These are phyloP conservation scores for Heloderma charlesbogerti DNA, from an alignment of 2,113 vertebrate species.

Conservation along the genomic window DNA sequence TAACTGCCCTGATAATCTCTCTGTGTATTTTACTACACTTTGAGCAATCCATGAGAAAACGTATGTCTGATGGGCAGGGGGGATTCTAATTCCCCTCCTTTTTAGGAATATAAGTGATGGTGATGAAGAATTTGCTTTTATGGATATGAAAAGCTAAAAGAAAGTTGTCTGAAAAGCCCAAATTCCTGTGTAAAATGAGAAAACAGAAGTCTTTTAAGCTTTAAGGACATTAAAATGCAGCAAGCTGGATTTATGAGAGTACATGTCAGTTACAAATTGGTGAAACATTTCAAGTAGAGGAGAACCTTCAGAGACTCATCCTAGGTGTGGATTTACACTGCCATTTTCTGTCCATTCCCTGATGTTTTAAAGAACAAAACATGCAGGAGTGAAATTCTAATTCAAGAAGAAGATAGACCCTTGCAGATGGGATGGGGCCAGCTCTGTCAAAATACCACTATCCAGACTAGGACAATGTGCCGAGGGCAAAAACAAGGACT, in stretches of 20 bases:
- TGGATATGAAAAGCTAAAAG: not conserved
- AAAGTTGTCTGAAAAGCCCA: not conserved
- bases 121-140: not conserved
- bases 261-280: not conserved
- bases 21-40: not conserved
- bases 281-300: not conserved
- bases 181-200: not conserved
- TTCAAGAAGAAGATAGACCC: not conserved
- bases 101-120: not conserved
- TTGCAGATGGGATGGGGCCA: not conserved
- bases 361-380: not conserved
- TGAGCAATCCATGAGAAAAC: constrained; percentile 23
- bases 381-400: not conserved
- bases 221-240: not conserved
- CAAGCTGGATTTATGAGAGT: not conserved
- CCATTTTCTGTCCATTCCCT: not conserved
- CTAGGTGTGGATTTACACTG: not conserved
- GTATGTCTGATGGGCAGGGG: not conserved
- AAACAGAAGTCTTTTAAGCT: not conserved
- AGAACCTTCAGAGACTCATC: not conserved
- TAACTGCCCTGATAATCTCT: constrained; percentile 36
- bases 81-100: not conserved
- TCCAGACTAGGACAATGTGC: not conserved
- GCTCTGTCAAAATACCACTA: not conserved
- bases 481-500: not conserved